Percentiles rank a stretch among this genome's conserved stretches.
Evolutionary conservation across 2,888 invertebrate genomes (phyloP).

Genomic region (Drosophila cyrtoloma): DNA sequence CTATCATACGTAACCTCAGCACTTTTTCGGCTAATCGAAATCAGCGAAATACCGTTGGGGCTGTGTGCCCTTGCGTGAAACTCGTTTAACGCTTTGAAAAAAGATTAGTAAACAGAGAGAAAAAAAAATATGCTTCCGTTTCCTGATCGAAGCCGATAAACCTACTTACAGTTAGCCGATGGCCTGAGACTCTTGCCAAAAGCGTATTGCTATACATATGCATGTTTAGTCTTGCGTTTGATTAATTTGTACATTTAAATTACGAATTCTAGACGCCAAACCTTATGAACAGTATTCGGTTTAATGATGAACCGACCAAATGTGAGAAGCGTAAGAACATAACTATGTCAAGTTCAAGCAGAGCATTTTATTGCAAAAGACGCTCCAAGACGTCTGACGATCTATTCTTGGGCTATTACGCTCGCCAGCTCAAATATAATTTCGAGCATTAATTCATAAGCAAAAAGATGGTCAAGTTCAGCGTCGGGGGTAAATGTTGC

Average conservation of each 20-base stretch:
- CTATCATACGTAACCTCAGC: conserved; percentile 41
- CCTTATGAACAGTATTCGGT: conserved; percentile 9
- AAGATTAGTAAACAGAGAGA: conserved; percentile 58
- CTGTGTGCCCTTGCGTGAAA: conserved; percentile 68
- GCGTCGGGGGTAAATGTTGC: conserved; percentile 38
- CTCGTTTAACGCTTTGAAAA: conserved; percentile 58
- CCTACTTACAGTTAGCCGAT: conserved; percentile 52
- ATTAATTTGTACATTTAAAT: conserved; percentile 37
- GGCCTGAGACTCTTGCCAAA: conserved; percentile 1
- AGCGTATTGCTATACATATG: conserved; percentile 23
- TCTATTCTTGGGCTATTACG: conserved; percentile 58
- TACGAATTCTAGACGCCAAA: conserved; percentile 55
- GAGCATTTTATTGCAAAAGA: conserved; percentile 38
- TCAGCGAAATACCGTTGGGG: conserved; percentile 66
- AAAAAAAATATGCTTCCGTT: conserved; percentile 67
- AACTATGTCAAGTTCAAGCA: conserved; percentile 73
- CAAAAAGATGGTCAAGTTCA: conserved; percentile 66
- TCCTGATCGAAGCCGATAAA: conserved; percentile 69
- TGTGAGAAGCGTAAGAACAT: conserved; percentile 10
- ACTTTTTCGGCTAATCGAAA: conserved; percentile 54
- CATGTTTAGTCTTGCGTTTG: conserved; percentile 33
- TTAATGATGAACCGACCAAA: conserved; percentile 21
- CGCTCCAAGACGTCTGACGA: conserved; percentile 34
- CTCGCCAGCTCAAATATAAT: conserved; percentile 34
- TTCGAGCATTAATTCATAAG: conserved; percentile 37